These are phyloP conservation scores for Aplodontia rufa DNA, from an alignment of 2,113 vertebrate genomes.

Conservation along the genomic window DNA sequence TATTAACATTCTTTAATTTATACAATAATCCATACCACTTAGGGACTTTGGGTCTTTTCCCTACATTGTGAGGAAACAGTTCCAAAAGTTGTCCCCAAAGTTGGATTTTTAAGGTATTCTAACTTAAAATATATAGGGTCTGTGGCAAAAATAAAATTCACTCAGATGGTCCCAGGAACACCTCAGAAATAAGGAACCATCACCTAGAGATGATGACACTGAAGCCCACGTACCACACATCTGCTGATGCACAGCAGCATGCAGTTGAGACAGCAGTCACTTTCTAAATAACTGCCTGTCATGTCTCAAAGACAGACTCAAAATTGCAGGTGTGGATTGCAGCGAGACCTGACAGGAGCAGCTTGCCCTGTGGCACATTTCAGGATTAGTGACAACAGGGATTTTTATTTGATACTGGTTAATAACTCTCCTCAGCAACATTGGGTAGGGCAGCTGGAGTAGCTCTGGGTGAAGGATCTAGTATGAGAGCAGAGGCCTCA, in stretches of 20 bases:
- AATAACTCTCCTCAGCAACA: not conserved
- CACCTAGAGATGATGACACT: not conserved
- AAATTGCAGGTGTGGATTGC: not conserved
- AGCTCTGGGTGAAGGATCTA: not conserved
- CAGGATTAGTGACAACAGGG: not conserved
- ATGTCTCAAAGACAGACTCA: not conserved
- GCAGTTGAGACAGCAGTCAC: accelerated
- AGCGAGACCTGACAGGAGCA: not conserved
- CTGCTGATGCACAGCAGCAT: accelerated
- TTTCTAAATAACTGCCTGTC: not conserved
- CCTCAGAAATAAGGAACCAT: not conserved
- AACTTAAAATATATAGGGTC: not conserved
- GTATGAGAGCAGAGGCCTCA: not conserved
- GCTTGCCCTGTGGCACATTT: not conserved
- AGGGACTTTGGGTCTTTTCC: not conserved
- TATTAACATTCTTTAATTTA: not conserved
- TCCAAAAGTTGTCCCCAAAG: not conserved
- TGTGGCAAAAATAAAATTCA: not conserved
- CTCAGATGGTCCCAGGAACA: not conserved
- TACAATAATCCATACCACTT: not conserved
- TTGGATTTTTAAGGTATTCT: not conserved
- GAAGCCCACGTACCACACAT: no score
- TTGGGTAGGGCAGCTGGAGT: not conserved
- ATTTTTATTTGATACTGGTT: not conserved
- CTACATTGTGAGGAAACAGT: not conserved